Evolutionary conservation across 1,140 invertebrate species (phyloP).

Genomic region (Megathymus violae): DNA sequence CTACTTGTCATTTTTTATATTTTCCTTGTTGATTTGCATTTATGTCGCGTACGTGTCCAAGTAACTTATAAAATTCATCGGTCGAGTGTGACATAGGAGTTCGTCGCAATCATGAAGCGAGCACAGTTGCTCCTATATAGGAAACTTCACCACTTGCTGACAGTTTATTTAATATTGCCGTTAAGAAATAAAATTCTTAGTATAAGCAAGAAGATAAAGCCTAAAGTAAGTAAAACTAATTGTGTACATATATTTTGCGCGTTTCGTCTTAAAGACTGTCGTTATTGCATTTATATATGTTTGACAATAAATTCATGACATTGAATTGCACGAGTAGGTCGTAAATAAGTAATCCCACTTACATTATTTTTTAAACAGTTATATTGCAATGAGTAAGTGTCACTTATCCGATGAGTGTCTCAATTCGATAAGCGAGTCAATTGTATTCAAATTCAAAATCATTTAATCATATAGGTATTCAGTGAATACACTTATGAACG

Average conservation of each 20-base stretch:
- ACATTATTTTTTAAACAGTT: too few species aligned
- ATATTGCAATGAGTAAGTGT: too few species aligned
- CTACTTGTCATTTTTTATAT: background rate
- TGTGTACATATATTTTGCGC: background rate
- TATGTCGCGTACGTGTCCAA: slow-evolving; percentile 21
- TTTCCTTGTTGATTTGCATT: background rate
- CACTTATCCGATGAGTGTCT: too few species aligned
- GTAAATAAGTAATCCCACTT: too few species aligned
- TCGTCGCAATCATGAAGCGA: slow-evolving; percentile 18
- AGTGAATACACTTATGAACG: too few species aligned
- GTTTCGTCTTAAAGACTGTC: too few species aligned
- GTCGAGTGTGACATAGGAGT: background rate
- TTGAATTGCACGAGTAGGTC: too few species aligned
- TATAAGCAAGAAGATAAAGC: slow-evolving; percentile 1
- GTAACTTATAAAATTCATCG: slow-evolving; percentile 1
- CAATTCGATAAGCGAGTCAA: too few species aligned
- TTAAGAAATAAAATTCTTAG: background rate
- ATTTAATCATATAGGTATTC: too few species aligned
- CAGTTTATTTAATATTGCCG: background rate
- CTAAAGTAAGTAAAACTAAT: slow-evolving; percentile 16
- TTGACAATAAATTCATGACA: background rate
- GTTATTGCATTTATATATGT: background rate
- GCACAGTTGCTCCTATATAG: background rate
- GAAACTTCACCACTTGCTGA: background rate
- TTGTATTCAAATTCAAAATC: too few species aligned